These are phyloP conservation scores for Polymixis flavicincta DNA, from an alignment of 2,888 invertebrate species.

Conservation along the genomic window DNA sequence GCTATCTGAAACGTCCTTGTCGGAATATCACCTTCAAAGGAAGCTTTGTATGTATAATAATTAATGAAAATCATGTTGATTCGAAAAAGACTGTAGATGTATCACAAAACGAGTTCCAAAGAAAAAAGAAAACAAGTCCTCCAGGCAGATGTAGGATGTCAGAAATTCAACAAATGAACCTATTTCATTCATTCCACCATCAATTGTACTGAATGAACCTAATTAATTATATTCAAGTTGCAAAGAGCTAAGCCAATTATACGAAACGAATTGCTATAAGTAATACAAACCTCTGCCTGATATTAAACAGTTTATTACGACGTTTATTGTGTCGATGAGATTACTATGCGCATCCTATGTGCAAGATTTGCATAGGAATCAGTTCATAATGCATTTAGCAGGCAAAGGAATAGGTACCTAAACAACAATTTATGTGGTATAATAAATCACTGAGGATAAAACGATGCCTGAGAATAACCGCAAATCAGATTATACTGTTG, in stretches of 20 bases:
- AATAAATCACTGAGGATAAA: constrained; percentile 16
- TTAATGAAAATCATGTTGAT: not conserved
- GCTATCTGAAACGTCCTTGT: constrained; percentile 15
- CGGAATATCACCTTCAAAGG: constrained; percentile 17
- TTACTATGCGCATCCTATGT: constrained; percentile 47
- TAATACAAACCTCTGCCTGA: constrained; percentile 29
- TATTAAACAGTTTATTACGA: constrained; percentile 50
- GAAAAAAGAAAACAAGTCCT: not conserved
- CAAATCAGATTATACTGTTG: not conserved
- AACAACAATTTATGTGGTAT: constrained; percentile 21
- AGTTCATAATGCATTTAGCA: constrained; percentile 31
- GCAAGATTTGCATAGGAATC: constrained; percentile 23
- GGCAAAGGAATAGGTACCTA: constrained; percentile 2
- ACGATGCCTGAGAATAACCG: constrained; percentile 6
- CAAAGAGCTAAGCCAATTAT: constrained; percentile 32
- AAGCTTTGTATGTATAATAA: not conserved
- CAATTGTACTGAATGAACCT: constrained; percentile 20
- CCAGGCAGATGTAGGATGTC: not conserved
- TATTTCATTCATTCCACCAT: constrained; percentile 7
- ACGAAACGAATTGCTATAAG: constrained; percentile 22
- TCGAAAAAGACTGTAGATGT: not conserved
- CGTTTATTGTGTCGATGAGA: constrained; percentile 39
- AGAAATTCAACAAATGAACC: not conserved
- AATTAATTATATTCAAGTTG: constrained; percentile 27
- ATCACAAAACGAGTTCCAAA: not conserved